phyloP scores from a whole-genome alignment of 2,888 invertebrate species.

The Drosophila mercatorum region DNA sequence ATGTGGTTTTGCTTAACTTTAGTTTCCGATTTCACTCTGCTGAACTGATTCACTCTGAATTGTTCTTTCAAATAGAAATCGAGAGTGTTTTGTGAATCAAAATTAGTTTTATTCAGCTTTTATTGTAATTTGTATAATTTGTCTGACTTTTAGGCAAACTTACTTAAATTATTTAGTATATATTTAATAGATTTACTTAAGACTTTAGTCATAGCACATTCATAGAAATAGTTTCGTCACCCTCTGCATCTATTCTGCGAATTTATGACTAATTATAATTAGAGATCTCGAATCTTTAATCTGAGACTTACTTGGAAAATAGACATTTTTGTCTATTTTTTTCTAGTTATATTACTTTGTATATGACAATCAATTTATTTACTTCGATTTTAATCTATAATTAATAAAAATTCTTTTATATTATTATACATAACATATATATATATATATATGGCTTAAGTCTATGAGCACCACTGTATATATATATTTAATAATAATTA shows the following conservation, averaged over 20 bases:
- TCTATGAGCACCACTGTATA: no score
- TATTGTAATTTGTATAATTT: no score
- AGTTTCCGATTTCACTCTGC: slow-evolving; percentile 5
- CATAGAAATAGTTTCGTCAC: no score
- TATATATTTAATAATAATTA: no score
- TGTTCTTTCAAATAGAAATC: not conserved
- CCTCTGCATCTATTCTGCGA: not conserved
- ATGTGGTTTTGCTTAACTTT: slow-evolving; percentile 1
- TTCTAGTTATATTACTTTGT: no score
- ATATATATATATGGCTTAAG: no score
- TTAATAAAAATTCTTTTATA: no score
- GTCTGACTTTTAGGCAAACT: not conserved
- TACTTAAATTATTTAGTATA: not conserved
- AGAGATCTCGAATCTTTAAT: not conserved
- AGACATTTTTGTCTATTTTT: no score
- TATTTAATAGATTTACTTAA: not conserved
- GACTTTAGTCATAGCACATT: not conserved
- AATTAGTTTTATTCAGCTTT: no score
- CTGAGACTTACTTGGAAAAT: not conserved
- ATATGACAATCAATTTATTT: no score
- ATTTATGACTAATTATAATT: not conserved
- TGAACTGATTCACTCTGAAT: not conserved
- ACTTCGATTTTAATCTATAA: no score
- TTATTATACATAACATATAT: no score
- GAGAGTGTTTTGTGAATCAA: not conserved